Evolutionary conservation across 2,113 vertebrate species (phyloP).

Genomic region (Lanius ludovicianus): DNA sequence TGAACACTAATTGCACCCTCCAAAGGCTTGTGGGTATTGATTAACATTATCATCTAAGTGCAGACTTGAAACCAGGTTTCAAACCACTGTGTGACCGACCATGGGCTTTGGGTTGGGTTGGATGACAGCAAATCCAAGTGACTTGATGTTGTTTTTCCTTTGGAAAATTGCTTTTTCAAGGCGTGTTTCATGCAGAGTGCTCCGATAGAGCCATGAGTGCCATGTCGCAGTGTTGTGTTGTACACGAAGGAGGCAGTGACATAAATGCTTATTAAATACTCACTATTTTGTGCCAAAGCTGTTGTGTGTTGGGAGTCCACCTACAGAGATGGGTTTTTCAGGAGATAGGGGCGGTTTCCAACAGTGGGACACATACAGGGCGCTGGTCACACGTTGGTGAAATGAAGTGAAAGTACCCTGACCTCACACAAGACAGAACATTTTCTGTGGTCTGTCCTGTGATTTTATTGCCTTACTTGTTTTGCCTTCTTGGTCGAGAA

Average conservation of each 20-base stretch:
- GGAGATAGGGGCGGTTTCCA: background rate
- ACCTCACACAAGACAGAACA: background rate
- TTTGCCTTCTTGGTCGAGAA: background rate
- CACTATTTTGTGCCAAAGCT: background rate
- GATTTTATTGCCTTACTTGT: background rate
- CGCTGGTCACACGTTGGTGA: background rate
- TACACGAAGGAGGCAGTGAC: background rate
- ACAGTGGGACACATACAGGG: background rate
- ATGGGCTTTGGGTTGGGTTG: background rate
- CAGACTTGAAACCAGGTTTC: background rate
- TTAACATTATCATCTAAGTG: background rate
- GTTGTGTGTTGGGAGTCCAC: background rate
- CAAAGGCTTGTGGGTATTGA: background rate
- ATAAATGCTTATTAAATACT: background rate
- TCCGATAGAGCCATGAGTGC: background rate
- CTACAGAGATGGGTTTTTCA: background rate
- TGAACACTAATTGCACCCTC: background rate
- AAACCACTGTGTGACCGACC: background rate
- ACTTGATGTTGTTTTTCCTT: background rate
- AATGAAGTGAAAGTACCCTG: background rate
- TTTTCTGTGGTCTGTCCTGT: background rate
- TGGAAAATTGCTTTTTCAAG: background rate
- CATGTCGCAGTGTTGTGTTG: background rate
- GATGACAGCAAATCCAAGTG: background rate
- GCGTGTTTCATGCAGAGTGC: background rate